Conservation (phyloP, 2,797 vertebrate species). For the Neostethus bicornis region DNA sequence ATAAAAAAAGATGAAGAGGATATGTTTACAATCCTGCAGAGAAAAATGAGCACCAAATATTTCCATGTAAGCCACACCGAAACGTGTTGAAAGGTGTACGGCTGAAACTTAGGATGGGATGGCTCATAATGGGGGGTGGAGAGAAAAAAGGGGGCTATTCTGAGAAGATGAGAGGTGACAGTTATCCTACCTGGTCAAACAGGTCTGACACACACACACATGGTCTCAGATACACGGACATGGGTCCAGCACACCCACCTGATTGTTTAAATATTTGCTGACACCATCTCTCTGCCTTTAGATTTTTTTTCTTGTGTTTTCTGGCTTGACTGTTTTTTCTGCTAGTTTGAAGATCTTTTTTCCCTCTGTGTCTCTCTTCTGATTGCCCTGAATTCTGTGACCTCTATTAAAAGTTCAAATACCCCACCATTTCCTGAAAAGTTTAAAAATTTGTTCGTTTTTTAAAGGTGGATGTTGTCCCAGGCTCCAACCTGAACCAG, state of each 20-base stretch:
- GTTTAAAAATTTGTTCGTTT: conserved; percentile 42
- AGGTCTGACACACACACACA: conserved; percentile 42
- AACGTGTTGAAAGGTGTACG: conserved; percentile 51
- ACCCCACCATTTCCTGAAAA: conserved; percentile 44
- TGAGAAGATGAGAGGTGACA: conserved; percentile 64
- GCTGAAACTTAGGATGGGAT: conserved; percentile 52
- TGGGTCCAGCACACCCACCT: conserved; percentile 6
- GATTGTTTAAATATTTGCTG: conserved; percentile 69
- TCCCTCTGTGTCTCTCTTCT: neutral
- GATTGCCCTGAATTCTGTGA: conserved; percentile 9
- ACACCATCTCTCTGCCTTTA: conserved; percentile 39
- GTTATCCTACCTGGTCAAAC: conserved; percentile 62
- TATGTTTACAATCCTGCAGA: conserved; percentile 45
- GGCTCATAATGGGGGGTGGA: conserved; percentile 22
- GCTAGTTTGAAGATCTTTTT: conserved; percentile 13
- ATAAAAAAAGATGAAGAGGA: conserved; percentile 35
- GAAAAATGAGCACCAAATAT: conserved; percentile 32
- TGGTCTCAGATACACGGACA: conserved; percentile 12
- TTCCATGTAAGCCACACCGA: conserved; percentile 44
- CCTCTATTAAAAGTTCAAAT: conserved; percentile 17
- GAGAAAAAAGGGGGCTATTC: conserved; percentile 28
- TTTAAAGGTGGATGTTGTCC: conserved; percentile 38
- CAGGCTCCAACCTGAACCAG: conserved; percentile 53
- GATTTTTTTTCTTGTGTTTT: conserved; percentile 30
- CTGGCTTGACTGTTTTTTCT: conserved; percentile 26